phyloP scores from a whole-genome alignment of 2,888 invertebrate genomes.

The Mycalesis mineus region DNA sequence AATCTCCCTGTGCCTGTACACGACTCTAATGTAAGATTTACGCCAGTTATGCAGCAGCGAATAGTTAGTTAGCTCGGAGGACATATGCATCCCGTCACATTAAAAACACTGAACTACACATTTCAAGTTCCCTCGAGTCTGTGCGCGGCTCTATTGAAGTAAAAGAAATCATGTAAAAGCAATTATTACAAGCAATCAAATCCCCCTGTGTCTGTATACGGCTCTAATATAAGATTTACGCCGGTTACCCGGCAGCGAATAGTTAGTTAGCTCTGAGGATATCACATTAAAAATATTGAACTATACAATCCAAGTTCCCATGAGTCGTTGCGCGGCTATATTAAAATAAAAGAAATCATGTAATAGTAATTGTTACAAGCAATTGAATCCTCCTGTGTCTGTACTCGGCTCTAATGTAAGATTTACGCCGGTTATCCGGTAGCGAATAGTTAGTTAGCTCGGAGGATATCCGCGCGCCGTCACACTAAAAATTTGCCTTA shows the following conservation, averaged over 20 bases:
- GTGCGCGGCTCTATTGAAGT: too few species aligned
- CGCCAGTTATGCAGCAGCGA: constrained; percentile 68
- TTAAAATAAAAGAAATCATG: too few species aligned
- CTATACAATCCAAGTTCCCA: too few species aligned
- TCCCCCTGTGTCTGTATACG: constrained; percentile 38
- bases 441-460: constrained; percentile 54
- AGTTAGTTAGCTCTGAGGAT: constrained; percentile 48
- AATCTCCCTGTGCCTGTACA: constrained; percentile 38
- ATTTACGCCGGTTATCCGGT: constrained; percentile 73
- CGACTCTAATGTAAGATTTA: constrained; percentile 70
- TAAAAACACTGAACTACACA: too few species aligned
- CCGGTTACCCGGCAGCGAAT: constrained; percentile 67
- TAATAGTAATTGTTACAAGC: too few species aligned
- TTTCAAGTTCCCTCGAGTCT: too few species aligned
- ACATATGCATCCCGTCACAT: too few species aligned
- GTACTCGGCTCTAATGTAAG: constrained; percentile 65
- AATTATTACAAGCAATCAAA: too few species aligned
- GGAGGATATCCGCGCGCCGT: constrained; percentile 54
- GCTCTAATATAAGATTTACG: constrained; percentile 72
- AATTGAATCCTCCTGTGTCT: constrained; percentile 28
- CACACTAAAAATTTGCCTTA: constrained; percentile 61
- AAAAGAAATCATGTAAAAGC: too few species aligned
- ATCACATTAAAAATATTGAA: too few species aligned
- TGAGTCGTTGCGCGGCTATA: constrained; percentile 47
- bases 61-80: constrained; percentile 56